A percentile compares a stretch with the other conserved stretches of the same genome.
These are phyloP conservation scores for Suncus etruscus DNA, from an alignment of 2,113 vertebrate genomes.

Conservation along the genomic window DNA sequence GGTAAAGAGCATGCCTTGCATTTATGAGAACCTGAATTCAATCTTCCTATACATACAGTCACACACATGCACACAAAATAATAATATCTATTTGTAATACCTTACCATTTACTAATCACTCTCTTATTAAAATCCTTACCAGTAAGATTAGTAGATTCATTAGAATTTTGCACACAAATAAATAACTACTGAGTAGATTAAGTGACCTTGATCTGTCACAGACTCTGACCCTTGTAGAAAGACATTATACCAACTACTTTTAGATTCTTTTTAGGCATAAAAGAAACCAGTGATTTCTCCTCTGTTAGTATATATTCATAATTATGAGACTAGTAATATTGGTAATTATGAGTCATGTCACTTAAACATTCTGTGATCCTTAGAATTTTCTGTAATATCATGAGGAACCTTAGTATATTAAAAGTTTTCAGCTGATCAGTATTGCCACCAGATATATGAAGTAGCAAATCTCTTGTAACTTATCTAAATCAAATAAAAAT, in stretches of 20 bases:
- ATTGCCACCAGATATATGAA: neutral
- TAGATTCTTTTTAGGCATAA: neutral
- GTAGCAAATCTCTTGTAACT: neutral
- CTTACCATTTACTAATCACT: neutral
- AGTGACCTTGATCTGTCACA: neutral
- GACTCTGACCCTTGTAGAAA: neutral
- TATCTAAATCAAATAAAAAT: neutral
- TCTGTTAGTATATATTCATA: conserved; percentile 1
- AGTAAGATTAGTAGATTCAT: neutral
- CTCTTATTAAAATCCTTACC: conserved; percentile 23
- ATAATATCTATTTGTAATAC: neutral
- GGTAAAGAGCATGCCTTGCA: no score
- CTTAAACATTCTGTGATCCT: neutral
- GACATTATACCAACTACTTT: conserved; percentile 40
- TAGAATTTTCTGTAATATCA: conserved; percentile 12
- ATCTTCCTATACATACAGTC: no score
- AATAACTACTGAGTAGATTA: conserved; percentile 34
- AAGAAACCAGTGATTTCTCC: conserved; percentile 26
- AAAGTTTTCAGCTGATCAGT: neutral
- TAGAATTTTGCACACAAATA: conserved; percentile 54
- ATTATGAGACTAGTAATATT: neutral
- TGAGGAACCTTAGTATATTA: neutral
- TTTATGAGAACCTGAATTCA: no score
- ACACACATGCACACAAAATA: neutral
- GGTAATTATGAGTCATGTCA: neutral